phyloP scores from a whole-genome alignment of 2,888 invertebrate genomes.

The Pammene aurita region DNA sequence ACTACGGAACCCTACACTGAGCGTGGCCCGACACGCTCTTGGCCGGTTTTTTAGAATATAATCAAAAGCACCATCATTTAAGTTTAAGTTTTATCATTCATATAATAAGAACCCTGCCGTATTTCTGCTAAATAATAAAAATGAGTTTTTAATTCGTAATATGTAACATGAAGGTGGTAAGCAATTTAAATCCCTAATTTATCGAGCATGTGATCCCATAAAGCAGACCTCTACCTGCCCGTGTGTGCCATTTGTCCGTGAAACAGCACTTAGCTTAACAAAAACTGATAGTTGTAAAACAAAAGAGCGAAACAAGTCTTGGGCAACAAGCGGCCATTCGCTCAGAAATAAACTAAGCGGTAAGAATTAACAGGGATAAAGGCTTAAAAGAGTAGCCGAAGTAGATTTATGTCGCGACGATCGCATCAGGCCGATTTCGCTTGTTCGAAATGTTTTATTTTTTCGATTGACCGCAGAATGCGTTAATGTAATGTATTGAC shows the following conservation, averaged over 20 bases:
- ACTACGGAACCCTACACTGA: too few species aligned
- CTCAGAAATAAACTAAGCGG: constrained; percentile 82
- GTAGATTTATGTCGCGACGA: constrained; percentile 81
- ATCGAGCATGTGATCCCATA: constrained; percentile 62
- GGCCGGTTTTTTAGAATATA: background rate
- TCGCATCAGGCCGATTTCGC: constrained; percentile 77
- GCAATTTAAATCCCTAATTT: constrained; percentile 38
- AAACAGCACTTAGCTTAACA: constrained; percentile 82
- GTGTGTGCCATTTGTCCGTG: constrained; percentile 77
- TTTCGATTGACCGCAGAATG: constrained; percentile 62
- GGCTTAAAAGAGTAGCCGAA: constrained; percentile 83
- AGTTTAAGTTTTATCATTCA: background rate
- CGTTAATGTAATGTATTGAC: constrained; percentile 54
- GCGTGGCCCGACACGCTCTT: too few species aligned
- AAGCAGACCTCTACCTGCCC: constrained; percentile 68
- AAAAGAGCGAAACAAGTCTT: constrained; percentile 76
- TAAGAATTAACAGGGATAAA: constrained; percentile 83
- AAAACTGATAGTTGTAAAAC: constrained; percentile 82
- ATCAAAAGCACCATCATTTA: background rate
- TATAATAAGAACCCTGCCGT: background rate
- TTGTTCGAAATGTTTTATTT: constrained; percentile 72
- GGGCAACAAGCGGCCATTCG: constrained; percentile 76
- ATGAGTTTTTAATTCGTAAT: background rate
- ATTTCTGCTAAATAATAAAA: background rate
- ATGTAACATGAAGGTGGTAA: constrained; percentile 7